These are phyloP conservation scores for Phthorimaea operculella DNA, from an alignment of 1,140 invertebrate species.

Conservation along the genomic window DNA sequence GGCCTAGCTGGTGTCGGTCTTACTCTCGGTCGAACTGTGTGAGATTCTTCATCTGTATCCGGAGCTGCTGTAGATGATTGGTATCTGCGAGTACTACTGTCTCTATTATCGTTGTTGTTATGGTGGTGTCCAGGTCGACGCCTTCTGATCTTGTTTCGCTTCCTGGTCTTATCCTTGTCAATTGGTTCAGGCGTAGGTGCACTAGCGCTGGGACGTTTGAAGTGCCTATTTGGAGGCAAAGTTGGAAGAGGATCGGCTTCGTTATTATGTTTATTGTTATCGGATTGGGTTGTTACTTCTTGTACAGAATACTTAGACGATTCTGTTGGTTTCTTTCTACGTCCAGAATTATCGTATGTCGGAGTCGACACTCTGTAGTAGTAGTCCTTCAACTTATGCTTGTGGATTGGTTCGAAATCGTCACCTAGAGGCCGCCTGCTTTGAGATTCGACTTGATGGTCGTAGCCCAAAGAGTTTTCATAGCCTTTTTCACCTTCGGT, in stretches of 20 bases:
- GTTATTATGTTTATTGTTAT: slow-evolving; percentile 30
- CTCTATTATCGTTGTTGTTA: slow-evolving; percentile 32
- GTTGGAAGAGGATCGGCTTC: slow-evolving; percentile 52
- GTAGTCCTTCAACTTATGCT: slow-evolving; percentile 57
- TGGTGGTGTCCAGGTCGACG: slow-evolving; percentile 44
- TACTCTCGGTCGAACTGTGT: slow-evolving; percentile 48
- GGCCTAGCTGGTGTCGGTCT: slow-evolving; percentile 38
- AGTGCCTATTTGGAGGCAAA: slow-evolving; percentile 58
- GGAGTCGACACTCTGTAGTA: slow-evolving; percentile 59
- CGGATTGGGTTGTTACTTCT: slow-evolving; percentile 26
- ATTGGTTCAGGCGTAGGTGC: slow-evolving; percentile 27
- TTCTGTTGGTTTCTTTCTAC: slow-evolving; percentile 53
- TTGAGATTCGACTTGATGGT: slow-evolving; percentile 49
- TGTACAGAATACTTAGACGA: slow-evolving; percentile 25
- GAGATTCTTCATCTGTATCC: slow-evolving; percentile 42
- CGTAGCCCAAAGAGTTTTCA: slow-evolving; percentile 48
- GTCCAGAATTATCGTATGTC: slow-evolving; percentile 33
- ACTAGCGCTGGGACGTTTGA: slow-evolving; percentile 46
- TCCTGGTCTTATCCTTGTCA: slow-evolving; percentile 54
- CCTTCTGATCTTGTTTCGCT: slow-evolving; percentile 58
- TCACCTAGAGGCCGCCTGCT: slow-evolving; percentile 52
- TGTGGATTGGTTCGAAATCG: slow-evolving; percentile 55
- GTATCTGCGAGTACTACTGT: slow-evolving; percentile 35
- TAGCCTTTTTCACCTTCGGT: slow-evolving; percentile 52
- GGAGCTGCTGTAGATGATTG: slow-evolving; percentile 30